These are phyloP conservation scores for Drosophila setosimentum DNA, from an alignment of 2,888 invertebrate genomes.

Conservation along the genomic window DNA sequence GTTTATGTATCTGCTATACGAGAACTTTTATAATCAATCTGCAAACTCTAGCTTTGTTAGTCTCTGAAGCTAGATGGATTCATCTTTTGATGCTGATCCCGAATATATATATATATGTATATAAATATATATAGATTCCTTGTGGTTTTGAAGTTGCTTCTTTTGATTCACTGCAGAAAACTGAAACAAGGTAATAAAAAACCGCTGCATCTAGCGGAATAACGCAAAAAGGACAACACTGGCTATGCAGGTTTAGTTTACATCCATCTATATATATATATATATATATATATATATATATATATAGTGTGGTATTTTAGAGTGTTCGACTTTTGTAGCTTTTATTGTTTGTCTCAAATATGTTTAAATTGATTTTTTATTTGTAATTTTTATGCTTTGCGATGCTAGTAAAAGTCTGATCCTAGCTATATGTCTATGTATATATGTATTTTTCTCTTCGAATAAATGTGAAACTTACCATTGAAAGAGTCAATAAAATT, in stretches of 20 bases:
- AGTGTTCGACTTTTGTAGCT: background rate
- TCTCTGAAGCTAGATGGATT: background rate
- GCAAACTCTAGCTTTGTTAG: background rate
- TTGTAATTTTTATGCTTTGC: background rate
- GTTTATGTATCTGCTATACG: too few species aligned
- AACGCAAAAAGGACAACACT: background rate
- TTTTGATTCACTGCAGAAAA: background rate
- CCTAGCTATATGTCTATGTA: background rate
- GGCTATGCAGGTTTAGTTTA: background rate
- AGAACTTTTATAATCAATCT: background rate
- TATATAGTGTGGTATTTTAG: too few species aligned
- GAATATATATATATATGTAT: too few species aligned
- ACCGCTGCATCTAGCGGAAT: background rate
- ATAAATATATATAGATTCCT: too few species aligned
- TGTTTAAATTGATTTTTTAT: background rate
- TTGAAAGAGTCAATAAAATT: background rate
- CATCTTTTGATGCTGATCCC: background rate
- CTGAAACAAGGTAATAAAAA: too few species aligned
- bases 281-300: background rate
- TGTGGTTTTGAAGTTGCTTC: background rate
- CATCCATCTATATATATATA: background rate
- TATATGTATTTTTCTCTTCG: background rate
- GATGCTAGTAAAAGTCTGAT: background rate
- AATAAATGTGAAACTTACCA: background rate
- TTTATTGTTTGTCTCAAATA: background rate